Evolutionary conservation across 2,113 vertebrate species (phyloP), one percentile per base, ranked within the genome.

Genomic region (Passerina amoena): DNA sequence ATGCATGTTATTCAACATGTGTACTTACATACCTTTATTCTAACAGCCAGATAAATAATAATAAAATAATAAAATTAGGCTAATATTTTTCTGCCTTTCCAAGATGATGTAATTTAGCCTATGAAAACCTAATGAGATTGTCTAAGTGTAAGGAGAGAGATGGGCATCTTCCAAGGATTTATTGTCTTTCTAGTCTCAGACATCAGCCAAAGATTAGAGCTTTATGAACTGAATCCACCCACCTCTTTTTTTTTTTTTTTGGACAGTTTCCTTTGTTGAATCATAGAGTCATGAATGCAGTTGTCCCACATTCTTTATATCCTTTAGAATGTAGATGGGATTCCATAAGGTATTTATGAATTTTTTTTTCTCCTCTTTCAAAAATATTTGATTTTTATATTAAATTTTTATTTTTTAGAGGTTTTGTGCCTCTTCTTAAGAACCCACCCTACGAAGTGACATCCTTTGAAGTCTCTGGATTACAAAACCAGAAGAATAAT

Each of bases 211-310:
- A 38, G 6, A 51, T 25, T 54, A 42, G 31, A 82, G 25, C 3
- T 54, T 23, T 30, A 30, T 0, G 0, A 66, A 24, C 10, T 22
- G 18, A 79, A 33, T 50, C 3, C 16, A 28, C 5, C 1, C 12
- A 21, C 2, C 0, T 50, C 8, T 42, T 14, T 20, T 50, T 37
- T 14, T n/a, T 25, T 10, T 37, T 30, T 51, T 5, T 28, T 30
- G 16, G 20, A 12, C 2, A 33, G 5, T 81, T 31, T 59, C 5
- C 37, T 38, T 51, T 73, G 8, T 42, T 59, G 33, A 88, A 14
- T 59, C 38, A n/a, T 6, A 30, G 13, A 30, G 13, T 60, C 28
- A 60, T 12, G 20, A 89, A 53, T 54, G n/a, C 20, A 45, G 16
- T 9, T 2, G 7, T 51, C 8, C 5, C 19, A n/a, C 14, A 22